A percentile compares a stretch with the other conserved stretches of the same genome.
These are phyloP conservation scores for Heliconius eleuchia DNA, from an alignment of 1,140 invertebrate genomes.

Conservation along the genomic window DNA sequence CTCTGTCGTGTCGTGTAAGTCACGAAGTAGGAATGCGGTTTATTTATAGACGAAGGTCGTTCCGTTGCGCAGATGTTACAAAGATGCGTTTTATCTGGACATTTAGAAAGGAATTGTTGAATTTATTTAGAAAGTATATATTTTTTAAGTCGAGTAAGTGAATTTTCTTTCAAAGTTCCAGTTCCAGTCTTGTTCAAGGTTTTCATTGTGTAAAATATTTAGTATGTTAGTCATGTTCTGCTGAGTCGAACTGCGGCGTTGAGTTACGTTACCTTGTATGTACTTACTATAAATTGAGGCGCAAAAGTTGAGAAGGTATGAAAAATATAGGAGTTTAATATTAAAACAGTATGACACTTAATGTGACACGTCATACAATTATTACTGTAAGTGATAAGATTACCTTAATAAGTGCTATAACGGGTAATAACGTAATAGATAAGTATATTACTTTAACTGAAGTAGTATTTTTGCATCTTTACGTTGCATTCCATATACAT, in stretches of 20 bases:
- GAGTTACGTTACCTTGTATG: no score
- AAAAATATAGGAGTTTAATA: no score
- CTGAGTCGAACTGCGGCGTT: no score
- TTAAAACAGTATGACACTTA: no score
- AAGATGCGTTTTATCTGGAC: not conserved
- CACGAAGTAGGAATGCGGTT: slow-evolving; percentile 44
- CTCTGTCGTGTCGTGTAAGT: slow-evolving; percentile 1
- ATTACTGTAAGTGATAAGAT: not conserved
- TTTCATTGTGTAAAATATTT: no score
- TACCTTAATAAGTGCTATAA: not conserved
- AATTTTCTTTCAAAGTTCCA: no score
- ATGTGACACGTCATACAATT: not conserved
- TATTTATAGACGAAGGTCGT: slow-evolving; percentile 48
- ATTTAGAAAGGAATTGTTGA: not conserved
- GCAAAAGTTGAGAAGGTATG: not conserved
- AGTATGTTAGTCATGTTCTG: no score
- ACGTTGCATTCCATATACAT: no score
- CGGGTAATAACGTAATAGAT: not conserved
- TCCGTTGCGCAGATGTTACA: slow-evolving; percentile 20
- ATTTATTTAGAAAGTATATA: not conserved
- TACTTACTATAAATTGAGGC: no score
- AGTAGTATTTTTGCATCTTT: not conserved
- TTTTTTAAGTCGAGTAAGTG: not conserved
- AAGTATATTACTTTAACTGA: not conserved
- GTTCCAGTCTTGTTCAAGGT: no score